phyloP scores from a whole-genome alignment of 2,888 invertebrate species.

The Cetonia aurata region DNA sequence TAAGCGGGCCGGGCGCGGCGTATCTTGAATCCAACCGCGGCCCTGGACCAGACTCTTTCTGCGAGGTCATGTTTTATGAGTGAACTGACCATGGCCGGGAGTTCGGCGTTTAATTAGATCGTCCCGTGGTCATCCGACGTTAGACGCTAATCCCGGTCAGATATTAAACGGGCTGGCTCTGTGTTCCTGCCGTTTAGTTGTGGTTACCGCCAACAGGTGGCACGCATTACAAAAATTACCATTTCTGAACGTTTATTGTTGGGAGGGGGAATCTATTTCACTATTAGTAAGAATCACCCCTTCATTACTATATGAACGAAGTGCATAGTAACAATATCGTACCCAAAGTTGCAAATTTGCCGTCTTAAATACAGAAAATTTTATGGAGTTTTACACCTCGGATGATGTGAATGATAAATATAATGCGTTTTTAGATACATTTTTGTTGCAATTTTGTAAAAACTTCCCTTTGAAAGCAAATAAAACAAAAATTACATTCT shows the following conservation, averaged over 20 bases:
- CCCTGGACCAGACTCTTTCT: slow-evolving; percentile 34
- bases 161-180: slow-evolving; percentile 45
- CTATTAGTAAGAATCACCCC: too few species aligned
- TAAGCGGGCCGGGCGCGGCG: not conserved
- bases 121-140: slow-evolving; percentile 46
- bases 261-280: not conserved
- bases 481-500: too few species aligned
- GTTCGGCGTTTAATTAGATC: slow-evolving; percentile 48
- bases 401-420: too few species aligned
- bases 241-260: slow-evolving; percentile 2
- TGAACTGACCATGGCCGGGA: slow-evolving; percentile 38
- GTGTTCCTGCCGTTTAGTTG: slow-evolving; percentile 37
- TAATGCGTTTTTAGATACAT: too few species aligned
- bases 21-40: slow-evolving; percentile 39
- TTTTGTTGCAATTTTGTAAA: too few species aligned
- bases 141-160: slow-evolving; percentile 46
- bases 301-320: too few species aligned
- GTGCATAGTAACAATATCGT: too few species aligned
- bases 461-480: too few species aligned
- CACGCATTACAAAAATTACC: slow-evolving; percentile 39
- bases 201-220: slow-evolving; percentile 52
- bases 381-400: too few species aligned
- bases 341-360: too few species aligned
- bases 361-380: too few species aligned
- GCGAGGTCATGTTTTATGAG: slow-evolving; percentile 43